Conservation (phyloP, 2,113 vertebrate species). For the Gymnocephalus cernua region DNA sequence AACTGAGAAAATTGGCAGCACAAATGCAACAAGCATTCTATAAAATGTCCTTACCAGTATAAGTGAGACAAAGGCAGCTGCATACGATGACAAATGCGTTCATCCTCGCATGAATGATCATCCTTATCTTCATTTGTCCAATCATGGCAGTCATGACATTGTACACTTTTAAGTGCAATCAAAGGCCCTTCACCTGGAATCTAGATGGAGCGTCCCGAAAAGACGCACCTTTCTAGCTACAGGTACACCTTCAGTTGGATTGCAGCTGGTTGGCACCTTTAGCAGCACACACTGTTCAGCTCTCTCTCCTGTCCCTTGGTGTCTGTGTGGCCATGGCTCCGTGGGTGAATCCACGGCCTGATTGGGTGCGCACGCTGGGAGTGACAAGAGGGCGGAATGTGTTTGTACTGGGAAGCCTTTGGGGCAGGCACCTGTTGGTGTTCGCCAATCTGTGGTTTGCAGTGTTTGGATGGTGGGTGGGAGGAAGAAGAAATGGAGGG, state of each 20-base stretch:
- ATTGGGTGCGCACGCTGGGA: constrained; percentile 71
- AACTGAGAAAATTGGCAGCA: neutral
- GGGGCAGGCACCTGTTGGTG: constrained; percentile 84
- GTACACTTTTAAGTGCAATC: neutral
- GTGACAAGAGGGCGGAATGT: constrained; percentile 77
- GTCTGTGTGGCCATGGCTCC: constrained; percentile 51
- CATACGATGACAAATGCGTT: constrained; percentile 63
- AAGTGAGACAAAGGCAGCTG: constrained; percentile 63
- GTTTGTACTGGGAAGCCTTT: constrained; percentile 73
- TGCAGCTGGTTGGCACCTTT: constrained; percentile 10
- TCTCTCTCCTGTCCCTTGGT: constrained; percentile 21
- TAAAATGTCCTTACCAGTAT: constrained; percentile 72
- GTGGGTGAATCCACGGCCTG: constrained; percentile 55
- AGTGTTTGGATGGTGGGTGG: constrained; percentile 40
- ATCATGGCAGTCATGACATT: constrained; percentile 47
- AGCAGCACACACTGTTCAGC: neutral
- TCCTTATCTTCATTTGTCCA: constrained; percentile 42
- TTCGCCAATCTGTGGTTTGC: constrained; percentile 71
- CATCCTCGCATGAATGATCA: constrained; percentile 48
- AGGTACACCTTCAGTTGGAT: constrained; percentile 9
- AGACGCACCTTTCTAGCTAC: neutral
- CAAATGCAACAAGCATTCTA: neutral
- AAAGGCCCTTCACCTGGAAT: constrained; percentile 35
- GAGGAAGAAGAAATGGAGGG: constrained; percentile 58
- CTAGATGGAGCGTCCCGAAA: constrained; percentile 1